Percentiles rank a stretch among this genome's conserved stretches.
phyloP scores from a whole-genome alignment of 2,888 invertebrate genomes.

The Listrodromus nycthemerus region DNA sequence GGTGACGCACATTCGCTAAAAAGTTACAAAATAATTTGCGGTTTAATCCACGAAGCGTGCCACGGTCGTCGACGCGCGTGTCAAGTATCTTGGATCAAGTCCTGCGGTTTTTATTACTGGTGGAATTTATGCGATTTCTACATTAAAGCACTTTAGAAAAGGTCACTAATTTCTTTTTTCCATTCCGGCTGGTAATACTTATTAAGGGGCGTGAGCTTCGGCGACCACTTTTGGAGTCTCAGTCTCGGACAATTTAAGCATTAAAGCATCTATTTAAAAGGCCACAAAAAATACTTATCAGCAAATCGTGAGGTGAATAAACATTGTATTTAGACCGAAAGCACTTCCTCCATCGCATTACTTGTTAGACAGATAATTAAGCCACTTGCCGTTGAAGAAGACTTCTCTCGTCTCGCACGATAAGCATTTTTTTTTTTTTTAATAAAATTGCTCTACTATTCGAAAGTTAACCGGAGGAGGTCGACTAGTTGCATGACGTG shows the following conservation, averaged over 20 bases:
- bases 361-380: constrained; percentile 36
- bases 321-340: not conserved
- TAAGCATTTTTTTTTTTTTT: constrained; percentile 14
- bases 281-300: no score
- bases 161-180: constrained; percentile 47
- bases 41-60: constrained; percentile 37
- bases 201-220: not conserved
- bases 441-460: constrained; percentile 15
- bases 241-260: no score
- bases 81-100: constrained; percentile 5
- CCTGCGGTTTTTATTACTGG: constrained; percentile 32
- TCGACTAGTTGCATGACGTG: constrained; percentile 1
- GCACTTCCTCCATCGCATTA: constrained; percentile 33
- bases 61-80: constrained; percentile 46
- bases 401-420: constrained; percentile 11
- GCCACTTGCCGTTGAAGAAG: constrained; percentile 11
- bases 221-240: not conserved
- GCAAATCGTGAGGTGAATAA: no score
- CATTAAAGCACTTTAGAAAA: constrained; percentile 62
- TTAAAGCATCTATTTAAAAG: no score
- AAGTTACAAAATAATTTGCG: constrained; percentile 58
- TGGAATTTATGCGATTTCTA: constrained; percentile 41
- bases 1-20: not conserved
- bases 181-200: not conserved
- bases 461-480: constrained; percentile 21